Conservation (phyloP, 2,888 invertebrate genomes). For the Thera obeliscata region DNA sequence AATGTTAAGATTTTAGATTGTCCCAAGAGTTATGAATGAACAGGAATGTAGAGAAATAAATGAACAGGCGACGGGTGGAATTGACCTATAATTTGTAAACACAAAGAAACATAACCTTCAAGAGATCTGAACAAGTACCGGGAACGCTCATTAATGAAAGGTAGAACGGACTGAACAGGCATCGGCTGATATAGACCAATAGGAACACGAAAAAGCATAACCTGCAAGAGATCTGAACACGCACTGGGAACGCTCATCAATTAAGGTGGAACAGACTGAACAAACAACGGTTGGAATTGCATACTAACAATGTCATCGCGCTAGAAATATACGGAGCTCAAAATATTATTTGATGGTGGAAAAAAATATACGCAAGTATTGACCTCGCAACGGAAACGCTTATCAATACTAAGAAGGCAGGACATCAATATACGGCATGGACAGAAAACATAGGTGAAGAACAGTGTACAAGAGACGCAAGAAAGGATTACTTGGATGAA, state of each 20-base stretch:
- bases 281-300: background rate
- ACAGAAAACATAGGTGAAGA: background rate
- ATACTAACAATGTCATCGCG: background rate
- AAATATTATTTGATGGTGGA: background rate
- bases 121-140: background rate
- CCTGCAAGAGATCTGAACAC: background rate
- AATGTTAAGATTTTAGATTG: background rate
- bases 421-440: background rate
- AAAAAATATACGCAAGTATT: background rate
- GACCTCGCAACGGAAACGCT: background rate
- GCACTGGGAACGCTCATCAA: background rate
- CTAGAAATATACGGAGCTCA: background rate
- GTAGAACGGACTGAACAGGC: too few relatives aligned
- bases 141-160: background rate
- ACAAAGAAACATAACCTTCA: background rate
- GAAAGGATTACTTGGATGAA: background rate
- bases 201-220: too few relatives aligned
- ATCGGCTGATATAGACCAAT: too few relatives aligned
- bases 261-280: background rate
- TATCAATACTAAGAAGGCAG: background rate
- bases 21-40: too few relatives aligned
- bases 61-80: too few relatives aligned
- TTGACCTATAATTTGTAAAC: too few relatives aligned
- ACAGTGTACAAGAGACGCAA: background rate
- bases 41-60: too few relatives aligned